These are phyloP conservation scores for Cyclura pinguis DNA, from an alignment of 2,797 vertebrate species.

Conservation along the genomic window DNA sequence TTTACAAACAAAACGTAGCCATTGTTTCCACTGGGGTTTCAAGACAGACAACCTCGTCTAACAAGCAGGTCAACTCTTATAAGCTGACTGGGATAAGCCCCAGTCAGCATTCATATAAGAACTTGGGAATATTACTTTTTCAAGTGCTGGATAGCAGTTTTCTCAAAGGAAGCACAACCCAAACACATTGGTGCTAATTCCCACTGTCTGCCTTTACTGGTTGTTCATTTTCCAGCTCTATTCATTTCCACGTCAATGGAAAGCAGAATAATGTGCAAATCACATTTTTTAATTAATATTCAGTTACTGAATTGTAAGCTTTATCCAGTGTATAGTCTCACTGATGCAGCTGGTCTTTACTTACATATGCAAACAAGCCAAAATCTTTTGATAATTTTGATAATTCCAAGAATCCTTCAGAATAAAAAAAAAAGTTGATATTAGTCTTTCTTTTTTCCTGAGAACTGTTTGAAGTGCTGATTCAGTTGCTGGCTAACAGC, in stretches of 20 bases:
- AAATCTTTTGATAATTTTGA: neutral
- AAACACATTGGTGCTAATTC: neutral
- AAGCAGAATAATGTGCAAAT: neutral
- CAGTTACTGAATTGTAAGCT: neutral
- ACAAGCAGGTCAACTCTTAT: slow-evolving; percentile 38
- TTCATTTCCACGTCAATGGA: slow-evolving; percentile 4
- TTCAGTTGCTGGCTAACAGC: neutral
- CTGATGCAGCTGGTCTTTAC: neutral
- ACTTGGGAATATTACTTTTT: too few species aligned
- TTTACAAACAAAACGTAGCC: slow-evolving; percentile 51
- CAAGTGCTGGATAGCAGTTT: too few species aligned
- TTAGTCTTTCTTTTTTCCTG: neutral
- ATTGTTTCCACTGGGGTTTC: slow-evolving; percentile 38
- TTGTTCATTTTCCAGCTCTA: neutral
- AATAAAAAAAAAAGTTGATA: neutral
- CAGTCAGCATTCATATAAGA: neutral
- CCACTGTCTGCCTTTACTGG: neutral
- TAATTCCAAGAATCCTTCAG: neutral
- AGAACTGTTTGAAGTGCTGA: neutral
- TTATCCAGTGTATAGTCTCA: neutral
- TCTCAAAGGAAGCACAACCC: neutral
- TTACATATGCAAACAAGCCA: neutral
- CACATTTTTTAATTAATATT: slow-evolving; percentile 4
- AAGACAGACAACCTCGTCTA: slow-evolving; percentile 27
- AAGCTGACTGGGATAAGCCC: slow-evolving; percentile 27